phyloP scores from a whole-genome alignment of 2,797 vertebrate species.

The Craterocephalus amniculus region DNA sequence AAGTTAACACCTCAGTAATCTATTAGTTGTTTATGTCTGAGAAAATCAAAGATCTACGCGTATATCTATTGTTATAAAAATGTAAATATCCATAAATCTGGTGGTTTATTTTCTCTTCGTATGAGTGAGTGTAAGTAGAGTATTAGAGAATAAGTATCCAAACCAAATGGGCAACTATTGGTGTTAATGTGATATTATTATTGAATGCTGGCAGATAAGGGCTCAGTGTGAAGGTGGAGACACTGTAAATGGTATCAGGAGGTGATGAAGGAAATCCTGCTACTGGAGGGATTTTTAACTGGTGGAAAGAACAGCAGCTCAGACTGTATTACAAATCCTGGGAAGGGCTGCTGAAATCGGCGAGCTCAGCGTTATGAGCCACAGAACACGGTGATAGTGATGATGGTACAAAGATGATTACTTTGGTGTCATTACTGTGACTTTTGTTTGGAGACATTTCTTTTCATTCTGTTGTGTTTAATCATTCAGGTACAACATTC shows the following conservation, averaged over 20 bases:
- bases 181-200: neutral
- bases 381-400: constrained; percentile 11
- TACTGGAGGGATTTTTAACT: constrained; percentile 9
- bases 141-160: too few species aligned
- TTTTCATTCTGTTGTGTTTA: neutral
- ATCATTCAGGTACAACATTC: neutral
- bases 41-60: neutral
- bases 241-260: neutral
- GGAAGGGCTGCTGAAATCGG: constrained; percentile 35
- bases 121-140: neutral
- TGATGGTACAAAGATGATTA: constrained; percentile 12
- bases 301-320: constrained; percentile 1
- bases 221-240: neutral
- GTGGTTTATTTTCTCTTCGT: neutral
- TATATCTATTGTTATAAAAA: neutral
- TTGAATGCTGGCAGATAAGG: constrained; percentile 7
- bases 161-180: neutral
- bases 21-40: neutral
- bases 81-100: neutral
- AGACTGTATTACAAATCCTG: constrained; percentile 39
- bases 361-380: constrained; percentile 41
- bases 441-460: constrained; percentile 18
- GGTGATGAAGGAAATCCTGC: constrained; percentile 27
- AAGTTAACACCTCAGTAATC: constrained; percentile 5
- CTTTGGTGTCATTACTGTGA: constrained; percentile 10